Evolutionary conservation across 2,113 vertebrate genomes (phyloP).

Genomic region (Oreotrochilus melanogaster): DNA sequence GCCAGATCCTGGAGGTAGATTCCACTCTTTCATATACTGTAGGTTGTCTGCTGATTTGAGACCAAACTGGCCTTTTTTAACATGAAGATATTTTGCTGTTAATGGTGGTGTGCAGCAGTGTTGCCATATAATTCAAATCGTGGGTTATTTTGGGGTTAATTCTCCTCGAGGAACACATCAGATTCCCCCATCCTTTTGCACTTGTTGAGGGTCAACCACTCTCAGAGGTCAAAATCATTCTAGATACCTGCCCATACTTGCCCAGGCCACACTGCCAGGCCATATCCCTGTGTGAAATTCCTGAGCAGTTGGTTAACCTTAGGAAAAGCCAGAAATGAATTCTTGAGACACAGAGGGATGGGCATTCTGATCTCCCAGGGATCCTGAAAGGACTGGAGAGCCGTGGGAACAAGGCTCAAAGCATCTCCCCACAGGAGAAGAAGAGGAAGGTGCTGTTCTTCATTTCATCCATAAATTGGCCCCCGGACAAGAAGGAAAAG

Average conservation of each 20-base stretch:
- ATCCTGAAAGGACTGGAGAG: not conserved
- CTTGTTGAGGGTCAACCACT: not conserved
- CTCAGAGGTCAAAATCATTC: rapidly evolving
- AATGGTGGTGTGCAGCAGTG: not conserved
- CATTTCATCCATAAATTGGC: not conserved
- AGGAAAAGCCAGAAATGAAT: not conserved
- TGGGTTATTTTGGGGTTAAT: not conserved
- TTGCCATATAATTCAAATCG: not conserved
- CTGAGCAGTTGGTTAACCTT: not conserved
- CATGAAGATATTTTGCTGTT: not conserved
- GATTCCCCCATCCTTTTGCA: not conserved
- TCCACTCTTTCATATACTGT: not conserved
- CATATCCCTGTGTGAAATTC: not conserved
- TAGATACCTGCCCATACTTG: not conserved
- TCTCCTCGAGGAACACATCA: not conserved
- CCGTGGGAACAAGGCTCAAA: not conserved
- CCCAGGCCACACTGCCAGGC: too few species aligned
- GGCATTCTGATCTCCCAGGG: not conserved
- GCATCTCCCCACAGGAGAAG: not conserved
- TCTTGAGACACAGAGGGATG: not conserved
- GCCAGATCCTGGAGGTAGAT: not conserved
- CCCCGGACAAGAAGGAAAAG: not conserved
- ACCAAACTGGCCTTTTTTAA: not conserved
- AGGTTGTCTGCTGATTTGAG: not conserved
- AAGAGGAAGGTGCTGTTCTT: not conserved